Conservation (phyloP, 2,113 vertebrate genomes). For the Burhinus oedicnemus region DNA sequence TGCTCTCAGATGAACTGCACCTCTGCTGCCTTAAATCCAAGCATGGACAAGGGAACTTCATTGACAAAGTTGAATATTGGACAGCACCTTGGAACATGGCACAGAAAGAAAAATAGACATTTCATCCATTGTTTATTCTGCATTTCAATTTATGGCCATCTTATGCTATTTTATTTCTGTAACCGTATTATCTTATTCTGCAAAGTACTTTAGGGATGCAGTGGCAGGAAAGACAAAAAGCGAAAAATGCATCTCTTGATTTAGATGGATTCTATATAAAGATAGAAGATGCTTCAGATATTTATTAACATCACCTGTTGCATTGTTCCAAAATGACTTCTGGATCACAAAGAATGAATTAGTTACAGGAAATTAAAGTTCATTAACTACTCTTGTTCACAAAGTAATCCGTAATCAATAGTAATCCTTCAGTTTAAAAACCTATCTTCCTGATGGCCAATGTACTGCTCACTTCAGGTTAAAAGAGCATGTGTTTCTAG, state of each 20-base stretch:
- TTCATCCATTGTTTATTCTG: neutral
- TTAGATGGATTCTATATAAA: neutral
- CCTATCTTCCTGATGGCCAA: neutral
- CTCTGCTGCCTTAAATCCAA: neutral
- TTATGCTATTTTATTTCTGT: constrained; percentile 10
- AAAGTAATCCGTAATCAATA: constrained; percentile 17
- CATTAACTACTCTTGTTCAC: neutral
- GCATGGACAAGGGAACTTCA: neutral
- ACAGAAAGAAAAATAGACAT: neutral
- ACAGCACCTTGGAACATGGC: neutral
- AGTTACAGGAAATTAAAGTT: constrained; percentile 20
- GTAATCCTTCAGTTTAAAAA: neutral
- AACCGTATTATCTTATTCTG: neutral
- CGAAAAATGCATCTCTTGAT: neutral
- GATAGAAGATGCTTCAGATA: neutral
- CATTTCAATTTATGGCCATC: neutral
- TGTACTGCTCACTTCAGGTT: neutral
- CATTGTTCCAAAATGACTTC: neutral
- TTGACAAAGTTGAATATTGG: neutral
- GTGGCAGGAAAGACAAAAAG: neutral
- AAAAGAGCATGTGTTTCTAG: neutral
- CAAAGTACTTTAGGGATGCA: neutral
- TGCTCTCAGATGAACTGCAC: neutral
- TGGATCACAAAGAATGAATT: neutral
- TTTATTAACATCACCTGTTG: neutral